These are phyloP conservation scores for Platyrinchus mystaceus DNA, from an alignment of 2,797 vertebrate species.

Conservation along the genomic window DNA sequence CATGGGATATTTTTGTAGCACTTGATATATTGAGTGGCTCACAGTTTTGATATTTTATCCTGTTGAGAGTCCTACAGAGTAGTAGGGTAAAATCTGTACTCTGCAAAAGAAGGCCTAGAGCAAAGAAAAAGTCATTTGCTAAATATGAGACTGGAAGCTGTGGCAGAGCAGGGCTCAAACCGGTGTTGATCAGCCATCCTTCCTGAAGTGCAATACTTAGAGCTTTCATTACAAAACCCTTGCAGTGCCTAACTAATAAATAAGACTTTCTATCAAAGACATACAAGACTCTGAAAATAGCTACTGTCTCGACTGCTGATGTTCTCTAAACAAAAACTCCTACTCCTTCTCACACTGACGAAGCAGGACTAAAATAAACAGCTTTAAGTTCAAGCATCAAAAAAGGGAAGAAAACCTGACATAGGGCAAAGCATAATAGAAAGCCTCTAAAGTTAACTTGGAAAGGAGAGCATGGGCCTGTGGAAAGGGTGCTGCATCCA, in stretches of 20 bases:
- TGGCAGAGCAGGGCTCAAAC: background rate
- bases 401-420: background rate
- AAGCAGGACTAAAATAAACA: background rate
- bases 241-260: background rate
- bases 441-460: background rate
- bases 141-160: background rate
- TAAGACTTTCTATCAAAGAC: background rate
- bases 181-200: background rate
- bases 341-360: background rate
- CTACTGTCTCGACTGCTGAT: background rate
- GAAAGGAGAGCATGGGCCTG: background rate
- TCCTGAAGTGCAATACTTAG: background rate
- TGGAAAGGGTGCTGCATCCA: background rate
- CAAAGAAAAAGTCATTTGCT: background rate
- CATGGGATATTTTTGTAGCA: constrained; percentile 29
- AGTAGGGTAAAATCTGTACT: background rate
- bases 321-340: background rate
- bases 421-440: background rate
- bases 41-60: constrained; percentile 7
- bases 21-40: background rate
- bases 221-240: background rate
- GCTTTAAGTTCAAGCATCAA: background rate
- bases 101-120: background rate
- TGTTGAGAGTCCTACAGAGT: background rate
- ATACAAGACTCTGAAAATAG: background rate